phyloP scores from a whole-genome alignment of 2,113 vertebrate species.

The Oreotrochilus melanogaster region DNA sequence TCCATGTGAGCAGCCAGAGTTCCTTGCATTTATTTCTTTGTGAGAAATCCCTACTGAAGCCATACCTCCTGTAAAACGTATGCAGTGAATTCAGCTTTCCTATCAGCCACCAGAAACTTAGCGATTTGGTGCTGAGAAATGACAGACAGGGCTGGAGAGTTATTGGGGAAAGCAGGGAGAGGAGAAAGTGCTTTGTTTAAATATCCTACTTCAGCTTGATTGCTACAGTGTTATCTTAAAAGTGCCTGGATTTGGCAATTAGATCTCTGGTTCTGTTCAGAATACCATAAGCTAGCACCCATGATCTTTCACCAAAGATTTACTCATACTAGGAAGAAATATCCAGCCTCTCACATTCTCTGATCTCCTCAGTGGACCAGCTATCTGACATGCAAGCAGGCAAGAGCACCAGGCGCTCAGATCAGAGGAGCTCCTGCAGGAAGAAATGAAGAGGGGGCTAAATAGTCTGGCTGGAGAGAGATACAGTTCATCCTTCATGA shows the following conservation, averaged over 20 bases:
- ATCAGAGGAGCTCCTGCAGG: background rate
- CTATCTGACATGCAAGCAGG: background rate
- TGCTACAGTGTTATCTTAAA: background rate
- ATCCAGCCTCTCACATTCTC: background rate
- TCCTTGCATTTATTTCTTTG: background rate
- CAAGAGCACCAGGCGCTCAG: background rate
- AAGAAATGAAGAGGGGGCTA: background rate
- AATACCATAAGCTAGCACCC: background rate
- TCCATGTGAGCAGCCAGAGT: fast-evolving
- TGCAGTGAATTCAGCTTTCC: background rate
- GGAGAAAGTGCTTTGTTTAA: background rate
- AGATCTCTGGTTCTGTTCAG: background rate
- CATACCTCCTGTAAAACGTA: background rate
- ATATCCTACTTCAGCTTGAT: background rate
- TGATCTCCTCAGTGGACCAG: background rate
- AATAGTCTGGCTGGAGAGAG: fast-evolving
- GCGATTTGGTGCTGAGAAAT: background rate
- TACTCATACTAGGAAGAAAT: background rate
- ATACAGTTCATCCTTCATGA: background rate
- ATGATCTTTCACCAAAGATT: background rate
- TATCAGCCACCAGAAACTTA: background rate
- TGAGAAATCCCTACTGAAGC: background rate
- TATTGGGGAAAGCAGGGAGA: background rate
- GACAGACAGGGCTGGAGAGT: background rate
- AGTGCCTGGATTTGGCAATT: background rate